Percentiles rank a stretch among this genome's conserved stretches.
Conservation (phyloP, 2,888 invertebrate species). For the Vanessa cardui region DNA sequence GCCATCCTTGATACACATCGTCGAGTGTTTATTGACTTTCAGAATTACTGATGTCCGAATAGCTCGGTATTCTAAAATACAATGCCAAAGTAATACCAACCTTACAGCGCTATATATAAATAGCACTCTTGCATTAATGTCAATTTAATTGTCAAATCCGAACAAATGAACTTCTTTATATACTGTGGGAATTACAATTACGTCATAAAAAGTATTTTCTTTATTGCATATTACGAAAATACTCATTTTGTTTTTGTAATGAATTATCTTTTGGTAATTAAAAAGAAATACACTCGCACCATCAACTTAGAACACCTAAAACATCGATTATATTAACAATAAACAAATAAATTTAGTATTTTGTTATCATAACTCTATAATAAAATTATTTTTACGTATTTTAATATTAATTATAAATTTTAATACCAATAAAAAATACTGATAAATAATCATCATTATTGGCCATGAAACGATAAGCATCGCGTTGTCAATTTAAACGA, state of each 20-base stretch:
- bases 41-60: constrained; percentile 8
- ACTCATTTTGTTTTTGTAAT: too few species aligned
- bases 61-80: neutral
- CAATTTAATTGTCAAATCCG: neutral
- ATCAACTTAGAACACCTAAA: too few species aligned
- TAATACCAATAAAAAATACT: too few species aligned
- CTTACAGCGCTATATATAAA: neutral
- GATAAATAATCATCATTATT: neutral
- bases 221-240: too few species aligned
- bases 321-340: too few species aligned
- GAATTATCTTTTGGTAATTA: too few species aligned
- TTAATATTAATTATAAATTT: too few species aligned
- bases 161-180: neutral
- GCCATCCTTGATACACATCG: constrained; percentile 67
- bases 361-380: too few species aligned
- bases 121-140: neutral
- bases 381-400: too few species aligned
- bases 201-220: neutral
- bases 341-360: too few species aligned
- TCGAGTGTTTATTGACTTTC: constrained; percentile 52
- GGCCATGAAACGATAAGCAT: constrained; percentile 31
- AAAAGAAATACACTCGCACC: too few species aligned
- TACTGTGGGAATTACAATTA: neutral
- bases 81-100: neutral
- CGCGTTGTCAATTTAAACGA: constrained; percentile 21